These are phyloP conservation scores for Sthenelais limicola DNA, from an alignment of 2,888 invertebrate genomes.

Conservation along the genomic window DNA sequence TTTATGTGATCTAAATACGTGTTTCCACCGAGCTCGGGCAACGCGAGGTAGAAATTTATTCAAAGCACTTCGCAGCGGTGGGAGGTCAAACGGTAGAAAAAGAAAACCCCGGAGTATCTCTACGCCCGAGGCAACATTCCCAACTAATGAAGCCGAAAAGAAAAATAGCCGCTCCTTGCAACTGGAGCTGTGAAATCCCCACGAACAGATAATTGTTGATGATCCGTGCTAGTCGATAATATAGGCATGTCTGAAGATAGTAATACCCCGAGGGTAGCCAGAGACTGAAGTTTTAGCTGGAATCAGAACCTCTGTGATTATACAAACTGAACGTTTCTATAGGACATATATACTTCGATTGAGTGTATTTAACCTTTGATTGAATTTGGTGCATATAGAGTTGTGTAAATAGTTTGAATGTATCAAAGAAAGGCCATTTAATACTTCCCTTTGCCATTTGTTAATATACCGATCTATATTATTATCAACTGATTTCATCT, in stretches of 20 bases:
- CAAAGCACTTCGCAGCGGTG: too few species aligned
- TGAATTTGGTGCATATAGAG: too few species aligned
- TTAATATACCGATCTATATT: too few species aligned
- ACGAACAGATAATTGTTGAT: constrained; percentile 4
- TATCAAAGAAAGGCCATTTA: too few species aligned
- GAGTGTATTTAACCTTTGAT: too few species aligned
- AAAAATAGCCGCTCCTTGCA: constrained; percentile 21
- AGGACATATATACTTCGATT: too few species aligned
- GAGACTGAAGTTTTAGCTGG: not conserved
- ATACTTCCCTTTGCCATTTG: too few species aligned
- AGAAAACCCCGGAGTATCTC: not conserved
- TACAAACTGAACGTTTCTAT: too few species aligned
- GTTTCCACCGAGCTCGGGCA: not conserved
- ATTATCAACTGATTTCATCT: too few species aligned
- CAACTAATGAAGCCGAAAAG: constrained; percentile 26
- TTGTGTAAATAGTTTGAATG: too few species aligned
- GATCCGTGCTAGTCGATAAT: constrained; percentile 14
- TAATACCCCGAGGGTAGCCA: not conserved
- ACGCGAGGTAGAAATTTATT: not conserved
- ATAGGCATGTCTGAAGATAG: not conserved
- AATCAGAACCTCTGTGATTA: too few species aligned
- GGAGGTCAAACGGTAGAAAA: not conserved
- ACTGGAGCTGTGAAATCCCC: constrained; percentile 8
- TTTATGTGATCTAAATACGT: constrained; percentile 18
- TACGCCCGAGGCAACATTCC: constrained; percentile 20